Percentiles rank a stretch among this genome's conserved stretches.
Conservation (phyloP, 2,113 vertebrate species). For the Leucosticte australis region DNA sequence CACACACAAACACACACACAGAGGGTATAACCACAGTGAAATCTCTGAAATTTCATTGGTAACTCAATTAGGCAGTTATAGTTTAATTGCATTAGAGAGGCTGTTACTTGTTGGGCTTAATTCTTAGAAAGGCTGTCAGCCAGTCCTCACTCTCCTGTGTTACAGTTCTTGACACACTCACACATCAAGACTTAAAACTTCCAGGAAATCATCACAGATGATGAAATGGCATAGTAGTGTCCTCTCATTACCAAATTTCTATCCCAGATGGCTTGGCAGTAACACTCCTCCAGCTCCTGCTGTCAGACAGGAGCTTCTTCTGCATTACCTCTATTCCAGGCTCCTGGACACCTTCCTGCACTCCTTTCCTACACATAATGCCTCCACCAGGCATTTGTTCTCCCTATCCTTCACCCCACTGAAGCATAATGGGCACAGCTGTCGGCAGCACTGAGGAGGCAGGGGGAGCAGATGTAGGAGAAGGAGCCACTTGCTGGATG, state of each 20-base stretch:
- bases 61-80: background rate
- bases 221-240: background rate
- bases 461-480: background rate
- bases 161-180: background rate
- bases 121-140: background rate
- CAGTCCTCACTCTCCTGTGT: background rate
- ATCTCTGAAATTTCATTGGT: background rate
- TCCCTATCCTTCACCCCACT: background rate
- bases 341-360: background rate
- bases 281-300: background rate
- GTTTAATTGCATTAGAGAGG: background rate
- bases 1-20: background rate
- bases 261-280: constrained; percentile 49
- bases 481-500: background rate
- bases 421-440: constrained; percentile 14
- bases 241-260: background rate
- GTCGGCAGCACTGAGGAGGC: background rate
- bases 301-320: background rate
- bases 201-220: background rate
- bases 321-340: background rate
- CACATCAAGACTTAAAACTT: background rate
- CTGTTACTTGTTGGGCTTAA: background rate
- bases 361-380: background rate
- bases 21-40: background rate
- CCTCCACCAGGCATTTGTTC: background rate